Conservation (phyloP, 2,113 vertebrate genomes). For the Tragulus kanchil region DNA sequence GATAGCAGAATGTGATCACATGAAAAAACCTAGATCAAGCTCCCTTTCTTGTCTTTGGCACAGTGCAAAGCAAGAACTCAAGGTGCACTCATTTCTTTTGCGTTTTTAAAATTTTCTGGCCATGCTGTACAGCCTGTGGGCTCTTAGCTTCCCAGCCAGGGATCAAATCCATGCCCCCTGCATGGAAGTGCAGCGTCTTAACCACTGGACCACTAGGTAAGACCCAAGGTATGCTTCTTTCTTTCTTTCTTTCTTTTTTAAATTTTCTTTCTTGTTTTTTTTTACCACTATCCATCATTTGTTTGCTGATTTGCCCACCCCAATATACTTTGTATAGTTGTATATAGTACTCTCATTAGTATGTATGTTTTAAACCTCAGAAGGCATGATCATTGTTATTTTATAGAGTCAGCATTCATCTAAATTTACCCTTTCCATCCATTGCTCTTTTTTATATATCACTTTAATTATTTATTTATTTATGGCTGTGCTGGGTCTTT, state of each 20-base stretch:
- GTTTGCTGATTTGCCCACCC: slow-evolving; percentile 11
- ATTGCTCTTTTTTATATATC: no score
- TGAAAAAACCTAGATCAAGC: not conserved
- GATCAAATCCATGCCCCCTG: no score
- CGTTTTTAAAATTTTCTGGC: no score
- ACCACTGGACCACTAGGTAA: no score
- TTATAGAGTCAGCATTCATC: not conserved
- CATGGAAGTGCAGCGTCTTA: no score
- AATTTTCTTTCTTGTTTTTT: not conserved
- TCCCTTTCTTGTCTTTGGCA: not conserved
- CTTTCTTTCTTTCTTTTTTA: not conserved
- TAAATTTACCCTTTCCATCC: not conserved
- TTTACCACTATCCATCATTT: not conserved
- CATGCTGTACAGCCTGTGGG: no score
- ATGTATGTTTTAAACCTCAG: not conserved
- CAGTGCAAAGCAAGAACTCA: not conserved
- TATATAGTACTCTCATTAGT: not conserved
- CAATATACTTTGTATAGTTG: not conserved
- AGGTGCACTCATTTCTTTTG: no score
- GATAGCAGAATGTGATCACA: not conserved
- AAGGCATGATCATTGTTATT: not conserved
- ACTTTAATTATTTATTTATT: no score
- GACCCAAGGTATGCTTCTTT: not conserved
- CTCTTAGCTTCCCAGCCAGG: no score
- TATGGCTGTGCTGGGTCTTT: no score